These are phyloP conservation scores for Puffinus mauretanicus DNA, from an alignment of 2,113 vertebrate species.

Conservation along the genomic window DNA sequence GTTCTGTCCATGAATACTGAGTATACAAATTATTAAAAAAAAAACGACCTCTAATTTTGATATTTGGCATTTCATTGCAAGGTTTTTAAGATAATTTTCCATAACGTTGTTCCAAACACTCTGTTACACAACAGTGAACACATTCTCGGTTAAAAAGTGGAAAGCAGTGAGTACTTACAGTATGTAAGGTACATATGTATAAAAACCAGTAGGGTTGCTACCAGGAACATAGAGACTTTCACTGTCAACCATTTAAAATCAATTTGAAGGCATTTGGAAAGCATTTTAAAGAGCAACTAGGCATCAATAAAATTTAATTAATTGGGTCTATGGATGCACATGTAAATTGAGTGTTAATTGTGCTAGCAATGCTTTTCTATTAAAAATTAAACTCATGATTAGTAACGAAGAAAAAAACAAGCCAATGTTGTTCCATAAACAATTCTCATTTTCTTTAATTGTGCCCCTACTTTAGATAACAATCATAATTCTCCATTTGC, in stretches of 20 bases:
- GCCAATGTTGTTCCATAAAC: slow-evolving; percentile 63
- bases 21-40: neutral
- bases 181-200: slow-evolving; percentile 4
- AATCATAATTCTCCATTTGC: slow-evolving; percentile 69
- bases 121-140: neutral
- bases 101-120: neutral
- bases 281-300: slow-evolving; percentile 80
- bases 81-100: neutral
- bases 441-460: slow-evolving; percentile 67
- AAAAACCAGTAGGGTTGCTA: slow-evolving; percentile 46
- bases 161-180: neutral
- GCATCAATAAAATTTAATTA: slow-evolving; percentile 86
- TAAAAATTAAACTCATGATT: slow-evolving; percentile 83
- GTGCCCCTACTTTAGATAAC: slow-evolving; percentile 50
- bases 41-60: neutral
- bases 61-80: neutral
- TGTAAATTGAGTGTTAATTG: slow-evolving; percentile 84
- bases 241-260: slow-evolving; percentile 77
- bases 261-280: slow-evolving; percentile 79
- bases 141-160: neutral
- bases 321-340: slow-evolving; percentile 79
- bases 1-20: neutral
- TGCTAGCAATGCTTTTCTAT: slow-evolving; percentile 78
- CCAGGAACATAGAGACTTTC: slow-evolving; percentile 58
- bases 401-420: slow-evolving; percentile 60